A percentile compares a stretch with the other conserved stretches of the same genome.
Evolutionary conservation across 2,888 invertebrate genomes (phyloP).

Genomic region (Aplocera efformata): DNA sequence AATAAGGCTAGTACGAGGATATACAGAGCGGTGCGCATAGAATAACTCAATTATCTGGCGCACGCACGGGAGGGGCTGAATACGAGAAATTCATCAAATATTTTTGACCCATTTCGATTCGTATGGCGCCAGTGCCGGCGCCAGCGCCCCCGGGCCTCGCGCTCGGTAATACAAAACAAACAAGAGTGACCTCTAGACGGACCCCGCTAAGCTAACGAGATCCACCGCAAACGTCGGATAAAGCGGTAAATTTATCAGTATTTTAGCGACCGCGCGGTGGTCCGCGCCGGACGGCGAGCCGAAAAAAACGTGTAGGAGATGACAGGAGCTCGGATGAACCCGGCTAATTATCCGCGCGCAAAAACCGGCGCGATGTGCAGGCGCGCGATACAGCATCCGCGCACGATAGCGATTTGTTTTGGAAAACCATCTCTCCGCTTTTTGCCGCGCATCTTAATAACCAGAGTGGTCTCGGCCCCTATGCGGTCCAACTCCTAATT

Average conservation of each 20-base stretch:
- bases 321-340: conserved; percentile 71
- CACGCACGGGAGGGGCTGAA: conserved; percentile 55
- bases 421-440: conserved; percentile 45
- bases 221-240: conserved; percentile 73
- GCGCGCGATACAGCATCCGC: conserved; percentile 57
- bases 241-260: conserved; percentile 78
- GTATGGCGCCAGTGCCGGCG: conserved; percentile 70
- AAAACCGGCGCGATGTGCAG: conserved; percentile 56
- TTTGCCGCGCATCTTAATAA: conserved; percentile 54
- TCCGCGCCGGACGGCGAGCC: conserved; percentile 52
- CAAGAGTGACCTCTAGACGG: conserved; percentile 76
- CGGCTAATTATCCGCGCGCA: conserved; percentile 64
- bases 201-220: conserved; percentile 72
- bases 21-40: conserved; percentile 32
- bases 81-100: conserved; percentile 74
- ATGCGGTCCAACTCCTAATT: conserved; percentile 54
- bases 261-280: conserved; percentile 68
- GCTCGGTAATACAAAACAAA: conserved; percentile 77
- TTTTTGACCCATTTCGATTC: conserved; percentile 67
- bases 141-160: conserved; percentile 61
- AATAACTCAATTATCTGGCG: conserved; percentile 67
- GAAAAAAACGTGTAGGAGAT: conserved; percentile 75
- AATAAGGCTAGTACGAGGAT: conserved; percentile 2
- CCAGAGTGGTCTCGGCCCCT: conserved; percentile 45
- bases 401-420: conserved; percentile 58